phyloP scores from a whole-genome alignment of 64 coral and sea anemone genomes.

The Orbicella faveolata region DNA sequence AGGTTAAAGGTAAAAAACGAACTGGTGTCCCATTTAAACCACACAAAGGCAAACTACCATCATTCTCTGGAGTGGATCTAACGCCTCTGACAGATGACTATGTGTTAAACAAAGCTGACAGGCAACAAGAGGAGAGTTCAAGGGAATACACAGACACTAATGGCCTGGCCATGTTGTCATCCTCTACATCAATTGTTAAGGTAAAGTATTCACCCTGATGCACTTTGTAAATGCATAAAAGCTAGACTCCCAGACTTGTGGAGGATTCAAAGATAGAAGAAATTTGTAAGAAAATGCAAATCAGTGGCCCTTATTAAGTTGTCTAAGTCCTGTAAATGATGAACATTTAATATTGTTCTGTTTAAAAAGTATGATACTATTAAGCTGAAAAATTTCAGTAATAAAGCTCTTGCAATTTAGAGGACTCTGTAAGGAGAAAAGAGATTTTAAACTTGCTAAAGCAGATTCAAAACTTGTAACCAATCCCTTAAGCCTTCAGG shows the following conservation, averaged over 20 bases:
- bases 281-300: background rate
- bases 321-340: too few relatives aligned
- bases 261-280: background rate
- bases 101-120: slow-evolving; percentile 6
- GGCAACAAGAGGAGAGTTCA: background rate
- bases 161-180: slow-evolving; percentile 74
- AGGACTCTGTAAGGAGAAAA: too few relatives aligned
- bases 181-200: slow-evolving; percentile 84
- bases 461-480: too few relatives aligned
- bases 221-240: too few relatives aligned
- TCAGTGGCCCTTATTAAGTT: too few relatives aligned
- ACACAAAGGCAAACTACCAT: slow-evolving; percentile 77
- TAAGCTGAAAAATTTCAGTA: too few relatives aligned
- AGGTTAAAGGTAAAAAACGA: slow-evolving; percentile 39
- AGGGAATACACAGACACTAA: slow-evolving; percentile 44
- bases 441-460: too few relatives aligned
- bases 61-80: slow-evolving; percentile 82
- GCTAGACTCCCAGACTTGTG: too few relatives aligned
- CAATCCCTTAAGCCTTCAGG: too few relatives aligned
- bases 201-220: background rate
- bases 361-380: too few relatives aligned
- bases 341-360: too few relatives aligned
- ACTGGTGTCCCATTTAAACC: slow-evolving; percentile 57
- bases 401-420: too few relatives aligned
- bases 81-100: slow-evolving; percentile 71